Evolutionary conservation across 2,797 vertebrate genomes (phyloP).

Genomic region (Monodelphis domestica): DNA sequence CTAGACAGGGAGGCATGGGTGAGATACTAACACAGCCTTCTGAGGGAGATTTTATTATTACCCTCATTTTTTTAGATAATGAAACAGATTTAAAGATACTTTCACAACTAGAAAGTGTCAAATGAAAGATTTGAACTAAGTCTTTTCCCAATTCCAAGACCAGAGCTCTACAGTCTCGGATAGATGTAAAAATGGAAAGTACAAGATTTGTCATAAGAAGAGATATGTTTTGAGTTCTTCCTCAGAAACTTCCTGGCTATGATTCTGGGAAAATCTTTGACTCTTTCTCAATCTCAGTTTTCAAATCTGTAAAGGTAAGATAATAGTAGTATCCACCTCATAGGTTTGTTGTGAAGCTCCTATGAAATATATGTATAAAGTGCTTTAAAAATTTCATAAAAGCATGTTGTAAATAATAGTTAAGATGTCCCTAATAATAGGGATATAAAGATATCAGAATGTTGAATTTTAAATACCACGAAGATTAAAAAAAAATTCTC

Average conservation of each 20-base stretch:
- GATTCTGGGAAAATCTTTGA: background rate
- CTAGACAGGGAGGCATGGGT: background rate
- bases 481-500: background rate
- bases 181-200: background rate
- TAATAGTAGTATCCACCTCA: background rate
- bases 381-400: background rate
- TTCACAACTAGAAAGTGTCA: background rate
- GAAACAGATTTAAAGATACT: background rate
- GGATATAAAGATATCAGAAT: too few species aligned
- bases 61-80: background rate
- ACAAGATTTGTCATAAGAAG: background rate
- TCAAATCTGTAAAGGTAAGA: background rate
- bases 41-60: background rate
- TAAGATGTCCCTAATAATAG: background rate
- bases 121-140: background rate
- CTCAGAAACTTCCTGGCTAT: background rate
- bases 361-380: background rate
- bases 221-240: background rate
- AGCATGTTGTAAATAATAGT: background rate
- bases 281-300: background rate
- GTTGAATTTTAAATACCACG: constrained; percentile 29
- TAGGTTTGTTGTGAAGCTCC: background rate
- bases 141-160: background rate
- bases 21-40: background rate
- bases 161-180: background rate